Evolutionary conservation across 2,113 vertebrate genomes (phyloP), one percentile per base, ranked within the genome.

Genomic region (Genyomyrus donnyi): DNA sequence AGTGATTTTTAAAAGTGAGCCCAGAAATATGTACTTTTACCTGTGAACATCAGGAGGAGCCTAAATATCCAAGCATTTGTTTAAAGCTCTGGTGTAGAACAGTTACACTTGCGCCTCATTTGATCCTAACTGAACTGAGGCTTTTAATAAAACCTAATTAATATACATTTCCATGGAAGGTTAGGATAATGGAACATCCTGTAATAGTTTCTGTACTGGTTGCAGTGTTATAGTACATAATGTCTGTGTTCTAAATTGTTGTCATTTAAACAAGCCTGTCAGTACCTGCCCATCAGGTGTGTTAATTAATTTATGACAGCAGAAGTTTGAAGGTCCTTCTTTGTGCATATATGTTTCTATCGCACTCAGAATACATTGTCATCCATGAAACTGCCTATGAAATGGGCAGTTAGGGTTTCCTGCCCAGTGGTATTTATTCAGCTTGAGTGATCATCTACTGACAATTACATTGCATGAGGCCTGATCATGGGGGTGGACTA

Each of bases 61-160:
- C 1, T 42, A 80, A 80, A 80, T 42, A 80, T 80, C 74, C 13
- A 39, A 80, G 74, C 35, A 19, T 80, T 80, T 80, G 35, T 80
- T 80, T 80, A 42, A 42, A 42, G 31, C 35, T 42, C 15, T 80
- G 74, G 74, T 80, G 35, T 42, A 80, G 74, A 42, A 39, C 35
- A 80, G 31, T 10, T 39, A 0, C 70, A 19, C 31, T 42, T 19
- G 35, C 5, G 1, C 31, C 35, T 17, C 35, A 80, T 42, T 39
- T 80, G 74, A 80, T 80, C 74, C 17, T 35, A 80, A 42, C 13
- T 35, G 31, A 80, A 80, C 15, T 80, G 74, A 80, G 35, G 74
- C 17, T 80, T 80, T 80, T 80, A 80, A 80, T 80, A 80, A 80
- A 80, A 80, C 31, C 31, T 42, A 80, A 80, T 80, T 80, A 80